Conservation (phyloP, 2,888 invertebrate species). For the Lithosia quadra region DNA sequence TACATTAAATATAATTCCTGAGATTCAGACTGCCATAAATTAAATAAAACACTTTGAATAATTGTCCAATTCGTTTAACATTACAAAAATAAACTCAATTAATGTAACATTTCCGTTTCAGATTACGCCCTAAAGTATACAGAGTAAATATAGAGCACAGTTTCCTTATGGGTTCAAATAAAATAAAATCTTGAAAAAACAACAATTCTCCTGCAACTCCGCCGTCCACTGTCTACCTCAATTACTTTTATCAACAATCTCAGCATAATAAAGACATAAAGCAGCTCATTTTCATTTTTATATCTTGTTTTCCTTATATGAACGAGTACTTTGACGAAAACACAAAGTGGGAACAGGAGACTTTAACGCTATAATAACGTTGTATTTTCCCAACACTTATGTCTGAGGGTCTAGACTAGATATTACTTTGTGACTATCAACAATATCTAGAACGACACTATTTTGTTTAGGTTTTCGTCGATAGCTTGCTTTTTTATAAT, state of each 20-base stretch:
- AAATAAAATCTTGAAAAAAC: not conserved
- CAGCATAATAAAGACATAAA: slow-evolving; percentile 17
- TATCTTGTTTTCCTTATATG: slow-evolving; percentile 14
- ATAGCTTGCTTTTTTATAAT: too few relatives aligned
- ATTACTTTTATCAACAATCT: slow-evolving; percentile 22
- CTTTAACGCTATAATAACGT: not conserved
- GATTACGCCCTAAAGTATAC: not conserved
- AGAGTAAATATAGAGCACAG: slow-evolving; percentile 21
- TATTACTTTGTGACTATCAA: not conserved
- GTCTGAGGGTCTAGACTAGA: not conserved
- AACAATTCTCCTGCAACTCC: not conserved
- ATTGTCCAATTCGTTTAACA: too few relatives aligned
- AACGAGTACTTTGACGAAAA: not conserved
- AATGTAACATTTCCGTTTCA: too few relatives aligned
- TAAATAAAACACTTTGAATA: too few relatives aligned
- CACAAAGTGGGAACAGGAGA: not conserved
- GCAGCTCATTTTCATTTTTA: slow-evolving; percentile 17
- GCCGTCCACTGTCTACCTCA: slow-evolving; percentile 12
- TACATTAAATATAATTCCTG: too few relatives aligned
- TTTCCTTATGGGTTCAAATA: not conserved
- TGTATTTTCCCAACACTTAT: not conserved
- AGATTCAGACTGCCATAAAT: too few relatives aligned
- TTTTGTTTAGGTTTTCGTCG: not conserved
- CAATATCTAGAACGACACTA: not conserved
- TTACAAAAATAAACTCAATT: too few relatives aligned